Percentiles rank a stretch among this genome's conserved stretches.
These are phyloP conservation scores for Corythornis madagascariensis DNA, from an alignment of 2,113 vertebrate genomes.

Conservation along the genomic window DNA sequence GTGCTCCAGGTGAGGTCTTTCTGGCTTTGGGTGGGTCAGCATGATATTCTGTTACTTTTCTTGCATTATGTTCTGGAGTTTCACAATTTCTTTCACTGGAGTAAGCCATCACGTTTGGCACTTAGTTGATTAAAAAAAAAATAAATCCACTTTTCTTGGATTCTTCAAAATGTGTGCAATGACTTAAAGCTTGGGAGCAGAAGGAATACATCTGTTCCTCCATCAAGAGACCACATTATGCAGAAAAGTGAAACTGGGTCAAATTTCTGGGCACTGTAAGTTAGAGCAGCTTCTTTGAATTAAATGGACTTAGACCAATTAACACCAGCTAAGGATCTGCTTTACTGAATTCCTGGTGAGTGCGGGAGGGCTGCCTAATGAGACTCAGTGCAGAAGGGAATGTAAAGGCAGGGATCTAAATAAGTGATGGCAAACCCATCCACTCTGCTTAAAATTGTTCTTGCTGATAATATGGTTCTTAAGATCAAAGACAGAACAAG, in stretches of 20 bases:
- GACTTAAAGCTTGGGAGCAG: not conserved
- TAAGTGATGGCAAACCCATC: not conserved
- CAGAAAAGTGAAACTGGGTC: slow-evolving; percentile 27
- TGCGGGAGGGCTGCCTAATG: not conserved
- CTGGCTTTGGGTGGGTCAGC: not conserved
- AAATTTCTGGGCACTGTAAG: slow-evolving; percentile 11
- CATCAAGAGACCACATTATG: not conserved
- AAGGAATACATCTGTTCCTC: not conserved
- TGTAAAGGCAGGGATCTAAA: slow-evolving; percentile 7
- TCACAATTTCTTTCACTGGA: not conserved
- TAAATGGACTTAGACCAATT: slow-evolving; percentile 32
- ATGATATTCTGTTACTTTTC: not conserved
- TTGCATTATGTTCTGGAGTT: not conserved
- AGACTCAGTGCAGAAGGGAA: not conserved
- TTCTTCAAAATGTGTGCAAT: not conserved
- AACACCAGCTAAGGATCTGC: slow-evolving; percentile 23
- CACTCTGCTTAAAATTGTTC: slow-evolving; percentile 11
- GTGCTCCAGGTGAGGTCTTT: not conserved
- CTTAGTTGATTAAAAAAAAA: not conserved
- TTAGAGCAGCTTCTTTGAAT: slow-evolving; percentile 36
- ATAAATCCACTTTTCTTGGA: not conserved
- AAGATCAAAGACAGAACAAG: slow-evolving; percentile 3
- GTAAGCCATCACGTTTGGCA: not conserved
- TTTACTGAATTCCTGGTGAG: slow-evolving; percentile 25
- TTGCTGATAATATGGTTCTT: not conserved